A percentile compares a stretch with the other conserved stretches of the same genome.
Conservation (phyloP, 2,113 vertebrate genomes). For the Engystomops pustulosus region DNA sequence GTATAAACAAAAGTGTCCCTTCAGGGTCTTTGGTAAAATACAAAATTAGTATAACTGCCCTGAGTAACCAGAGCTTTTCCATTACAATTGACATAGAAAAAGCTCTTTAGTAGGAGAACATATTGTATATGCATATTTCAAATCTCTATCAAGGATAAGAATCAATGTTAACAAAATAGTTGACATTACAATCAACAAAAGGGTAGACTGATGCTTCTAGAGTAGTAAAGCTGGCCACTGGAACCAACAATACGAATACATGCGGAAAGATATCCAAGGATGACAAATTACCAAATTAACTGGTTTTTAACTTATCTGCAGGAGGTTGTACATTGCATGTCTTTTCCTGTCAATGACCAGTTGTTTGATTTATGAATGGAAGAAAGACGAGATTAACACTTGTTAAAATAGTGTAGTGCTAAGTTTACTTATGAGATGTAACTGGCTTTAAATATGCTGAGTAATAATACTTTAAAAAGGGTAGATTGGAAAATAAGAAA, state of each 20-base stretch:
- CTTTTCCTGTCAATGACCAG: conserved; percentile 7
- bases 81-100: too few species aligned
- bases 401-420: conserved; percentile 27
- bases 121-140: too few species aligned
- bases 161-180: too few species aligned
- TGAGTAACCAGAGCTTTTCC: too few species aligned
- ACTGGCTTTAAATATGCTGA: neutral
- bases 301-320: conserved; percentile 5
- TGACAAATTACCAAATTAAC: conserved; percentile 44
- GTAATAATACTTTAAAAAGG: neutral
- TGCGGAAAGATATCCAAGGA: neutral
- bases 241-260: neutral
- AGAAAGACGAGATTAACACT: neutral
- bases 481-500: neutral
- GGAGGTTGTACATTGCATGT: conserved; percentile 20
- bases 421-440: neutral
- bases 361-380: conserved; percentile 34
- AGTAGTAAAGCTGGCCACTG: neutral
- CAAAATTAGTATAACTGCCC: too few species aligned
- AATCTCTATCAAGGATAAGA: too few species aligned
- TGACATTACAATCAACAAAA: too few species aligned
- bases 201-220: neutral
- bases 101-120: too few species aligned
- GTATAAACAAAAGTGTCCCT: too few species aligned
- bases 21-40: too few species aligned